A percentile compares a stretch with the other conserved stretches of the same genome.
Conservation (phyloP, 2,888 invertebrate species). For the Cerastoderma edule region DNA sequence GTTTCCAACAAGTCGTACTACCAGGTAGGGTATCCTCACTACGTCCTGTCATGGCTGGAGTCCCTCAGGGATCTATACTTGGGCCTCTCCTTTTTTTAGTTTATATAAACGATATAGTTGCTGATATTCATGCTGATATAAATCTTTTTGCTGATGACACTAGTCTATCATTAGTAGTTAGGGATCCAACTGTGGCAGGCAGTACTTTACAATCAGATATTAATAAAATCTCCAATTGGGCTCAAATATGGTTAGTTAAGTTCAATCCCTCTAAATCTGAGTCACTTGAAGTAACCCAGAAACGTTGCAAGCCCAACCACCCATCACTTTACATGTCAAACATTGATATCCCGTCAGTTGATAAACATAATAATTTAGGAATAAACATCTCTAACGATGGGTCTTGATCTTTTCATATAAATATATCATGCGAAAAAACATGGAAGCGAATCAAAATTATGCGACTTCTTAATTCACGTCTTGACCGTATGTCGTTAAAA, state of each 20-base stretch:
- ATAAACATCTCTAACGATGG: conserved; percentile 5
- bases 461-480: background rate
- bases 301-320: background rate
- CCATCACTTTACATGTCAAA: background rate
- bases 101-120: conserved; percentile 1
- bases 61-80: conserved; percentile 7
- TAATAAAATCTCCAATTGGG: background rate
- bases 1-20: background rate
- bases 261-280: conserved; percentile 14
- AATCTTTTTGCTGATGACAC: conserved; percentile 8
- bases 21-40: background rate
- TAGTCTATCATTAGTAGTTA: background rate
- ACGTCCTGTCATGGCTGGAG: background rate
- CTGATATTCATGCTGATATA: background rate
- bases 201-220: background rate
- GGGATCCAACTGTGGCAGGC: background rate
- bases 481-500: background rate
- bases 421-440: background rate
- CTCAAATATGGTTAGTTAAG: background rate
- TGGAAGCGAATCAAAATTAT: background rate
- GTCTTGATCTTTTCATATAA: background rate
- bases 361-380: conserved; percentile 1
- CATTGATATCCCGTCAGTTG: background rate
- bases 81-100: conserved; percentile 2
- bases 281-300: background rate